Conservation (phyloP, 2,797 vertebrate genomes). For the Sebastes hubbsi region DNA sequence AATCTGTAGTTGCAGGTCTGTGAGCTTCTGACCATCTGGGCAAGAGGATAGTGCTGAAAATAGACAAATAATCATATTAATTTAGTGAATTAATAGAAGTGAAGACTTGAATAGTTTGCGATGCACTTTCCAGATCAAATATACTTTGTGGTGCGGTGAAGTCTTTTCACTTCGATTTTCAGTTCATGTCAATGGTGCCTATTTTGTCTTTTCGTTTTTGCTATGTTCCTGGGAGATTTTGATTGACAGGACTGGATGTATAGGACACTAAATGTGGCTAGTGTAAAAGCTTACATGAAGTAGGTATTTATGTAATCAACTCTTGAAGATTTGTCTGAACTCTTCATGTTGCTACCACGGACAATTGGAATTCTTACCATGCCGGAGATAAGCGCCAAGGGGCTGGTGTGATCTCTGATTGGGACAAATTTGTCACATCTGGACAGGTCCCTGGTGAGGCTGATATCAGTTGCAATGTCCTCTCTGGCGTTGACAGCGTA, state of each 20-base stretch:
- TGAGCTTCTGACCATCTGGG: constrained; percentile 87
- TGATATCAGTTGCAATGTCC: constrained; percentile 86
- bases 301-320: background rate
- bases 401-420: constrained; percentile 86
- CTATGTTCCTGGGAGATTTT: background rate
- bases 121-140: background rate
- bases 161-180: background rate
- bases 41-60: constrained; percentile 84
- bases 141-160: background rate
- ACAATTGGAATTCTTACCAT: constrained; percentile 78
- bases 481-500: constrained; percentile 81
- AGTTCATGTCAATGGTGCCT: background rate
- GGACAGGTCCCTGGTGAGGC: constrained; percentile 87
- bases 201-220: background rate
- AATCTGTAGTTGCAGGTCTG: constrained; percentile 93
- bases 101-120: background rate
- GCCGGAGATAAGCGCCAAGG: constrained; percentile 90
- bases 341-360: background rate
- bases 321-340: background rate
- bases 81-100: background rate
- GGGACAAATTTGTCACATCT: constrained; percentile 89
- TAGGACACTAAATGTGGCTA: background rate
- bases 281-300: background rate
- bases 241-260: background rate
- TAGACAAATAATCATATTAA: background rate